These are phyloP conservation scores for Pygoscelis antarcticus DNA, from an alignment of 2,113 vertebrate species.

Conservation along the genomic window DNA sequence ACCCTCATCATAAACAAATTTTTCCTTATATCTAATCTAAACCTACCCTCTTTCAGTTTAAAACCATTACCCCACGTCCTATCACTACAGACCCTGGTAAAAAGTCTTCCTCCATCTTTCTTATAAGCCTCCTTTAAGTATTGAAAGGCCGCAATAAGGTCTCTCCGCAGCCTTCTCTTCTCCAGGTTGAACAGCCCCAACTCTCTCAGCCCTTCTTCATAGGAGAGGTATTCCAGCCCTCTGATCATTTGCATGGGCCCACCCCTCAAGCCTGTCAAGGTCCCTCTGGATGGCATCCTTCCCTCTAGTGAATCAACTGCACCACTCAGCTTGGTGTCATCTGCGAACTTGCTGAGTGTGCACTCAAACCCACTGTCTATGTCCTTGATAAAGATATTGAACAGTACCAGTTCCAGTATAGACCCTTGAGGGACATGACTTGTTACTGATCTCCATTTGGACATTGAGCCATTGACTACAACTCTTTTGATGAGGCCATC, in stretches of 20 bases:
- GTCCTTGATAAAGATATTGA: neutral
- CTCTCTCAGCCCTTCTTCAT: too few relatives aligned
- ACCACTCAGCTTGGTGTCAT: neutral
- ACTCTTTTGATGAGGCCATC: neutral
- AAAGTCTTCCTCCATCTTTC: neutral
- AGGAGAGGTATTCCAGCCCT: too few relatives aligned
- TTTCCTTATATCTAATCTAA: neutral
- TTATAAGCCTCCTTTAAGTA: neutral
- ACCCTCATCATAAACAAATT: neutral
- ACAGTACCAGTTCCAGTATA: too few relatives aligned
- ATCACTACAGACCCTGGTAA: neutral
- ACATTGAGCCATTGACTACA: neutral
- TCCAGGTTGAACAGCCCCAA: too few relatives aligned
- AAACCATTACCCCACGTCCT: neutral
- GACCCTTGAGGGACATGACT: neutral
- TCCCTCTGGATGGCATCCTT: too few relatives aligned
- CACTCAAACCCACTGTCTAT: neutral
- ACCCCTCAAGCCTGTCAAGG: too few relatives aligned
- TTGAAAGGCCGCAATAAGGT: too few relatives aligned
- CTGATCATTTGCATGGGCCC: too few relatives aligned
- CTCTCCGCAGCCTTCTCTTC: neutral
- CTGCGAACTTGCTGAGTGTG: neutral
- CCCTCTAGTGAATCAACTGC: neutral
- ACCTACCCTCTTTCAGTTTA: neutral
- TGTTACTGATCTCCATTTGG: neutral